These are phyloP conservation scores for Salminus brasiliensis DNA, from an alignment of 2,113 vertebrate genomes.

Conservation along the genomic window DNA sequence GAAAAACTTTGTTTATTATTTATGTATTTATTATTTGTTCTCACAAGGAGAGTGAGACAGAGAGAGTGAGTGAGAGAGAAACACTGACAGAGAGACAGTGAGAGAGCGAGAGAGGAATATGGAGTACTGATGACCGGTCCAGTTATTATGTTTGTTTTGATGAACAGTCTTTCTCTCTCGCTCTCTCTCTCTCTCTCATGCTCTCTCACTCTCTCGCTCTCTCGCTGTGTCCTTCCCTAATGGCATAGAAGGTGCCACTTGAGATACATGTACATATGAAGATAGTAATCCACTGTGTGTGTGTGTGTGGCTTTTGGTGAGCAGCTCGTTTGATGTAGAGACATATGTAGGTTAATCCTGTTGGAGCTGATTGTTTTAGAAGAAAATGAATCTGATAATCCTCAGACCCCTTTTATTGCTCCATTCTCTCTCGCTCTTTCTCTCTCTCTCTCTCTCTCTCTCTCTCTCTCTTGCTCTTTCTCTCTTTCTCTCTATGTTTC, in stretches of 20 bases:
- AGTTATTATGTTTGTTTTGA: too few species aligned
- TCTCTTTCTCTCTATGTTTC: not conserved
- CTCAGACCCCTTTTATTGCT: not conserved
- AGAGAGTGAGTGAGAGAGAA: too few species aligned
- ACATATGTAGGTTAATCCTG: slow-evolving; percentile 15
- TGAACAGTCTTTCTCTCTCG: not conserved
- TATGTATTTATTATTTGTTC: too few species aligned
- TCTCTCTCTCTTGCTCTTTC: not conserved
- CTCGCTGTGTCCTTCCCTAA: too few species aligned
- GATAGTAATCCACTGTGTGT: not conserved
- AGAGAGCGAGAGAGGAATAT: too few species aligned
- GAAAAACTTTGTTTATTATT: too few species aligned
- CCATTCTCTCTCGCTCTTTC: not conserved
- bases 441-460: not conserved
- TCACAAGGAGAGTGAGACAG: too few species aligned
- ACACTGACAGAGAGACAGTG: too few species aligned
- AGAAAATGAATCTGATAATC: not conserved
- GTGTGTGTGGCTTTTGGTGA: not conserved
- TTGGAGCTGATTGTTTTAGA: not conserved
- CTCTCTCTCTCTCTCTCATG: not conserved
- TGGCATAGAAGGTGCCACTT: not conserved
- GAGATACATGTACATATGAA: too few species aligned
- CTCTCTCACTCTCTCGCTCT: too few species aligned
- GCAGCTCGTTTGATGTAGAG: not conserved
- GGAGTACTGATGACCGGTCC: too few species aligned